Evolutionary conservation across 2,888 invertebrate species (phyloP), one percentile per base, ranked within the genome.

Genomic region (Hanleya hanleyi): DNA sequence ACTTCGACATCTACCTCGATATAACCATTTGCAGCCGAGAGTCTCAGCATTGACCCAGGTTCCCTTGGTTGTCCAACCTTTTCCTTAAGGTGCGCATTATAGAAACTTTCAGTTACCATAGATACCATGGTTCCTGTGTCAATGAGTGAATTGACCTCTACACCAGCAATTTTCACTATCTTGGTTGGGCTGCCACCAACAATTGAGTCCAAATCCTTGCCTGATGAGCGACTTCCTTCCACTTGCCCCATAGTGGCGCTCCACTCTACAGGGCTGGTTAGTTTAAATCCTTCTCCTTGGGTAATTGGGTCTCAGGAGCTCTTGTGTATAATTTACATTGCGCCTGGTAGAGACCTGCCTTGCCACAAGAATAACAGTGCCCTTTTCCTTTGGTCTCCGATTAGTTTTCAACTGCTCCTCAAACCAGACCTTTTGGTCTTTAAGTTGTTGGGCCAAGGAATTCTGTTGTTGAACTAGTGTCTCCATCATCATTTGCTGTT

Each of bases 21-120:
- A 64, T 64, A 64, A 7, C 64, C 64, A 64, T 33, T 36, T 15
- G 64, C 64, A n/a, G 4, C 64, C 26, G 29, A 36, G 18, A 64
- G 26, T 37, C 26, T 5, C 3, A 33, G 38, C 18, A 26, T 35
- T 4, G 36, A n/a, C 12, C 32, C 29, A 33, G 22, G n/a, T 26
- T 69, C 41, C 4, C 32, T n/a, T n/a, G n/a, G 36, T 61, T 4
- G 37, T 35, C 36, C 35, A 3, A 35, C 64, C n/a, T 7, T 64
- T 12, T n/a, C 36, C 36, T 62, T 32, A 7, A 32, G 32, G n/a
- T n/a, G n/a, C n/a, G n/a, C 61, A n/a, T 22, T 9, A 36, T 36
- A 69, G 22, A 33, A 62, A 32, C 9, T 12, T 62, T 62, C 62
- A 33, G 62, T 32, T 7, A 62, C 22, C 7, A 62, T 62, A 62